Conservation (phyloP, 2,797 vertebrate genomes). For the Petrocephalus schoutedeni region DNA sequence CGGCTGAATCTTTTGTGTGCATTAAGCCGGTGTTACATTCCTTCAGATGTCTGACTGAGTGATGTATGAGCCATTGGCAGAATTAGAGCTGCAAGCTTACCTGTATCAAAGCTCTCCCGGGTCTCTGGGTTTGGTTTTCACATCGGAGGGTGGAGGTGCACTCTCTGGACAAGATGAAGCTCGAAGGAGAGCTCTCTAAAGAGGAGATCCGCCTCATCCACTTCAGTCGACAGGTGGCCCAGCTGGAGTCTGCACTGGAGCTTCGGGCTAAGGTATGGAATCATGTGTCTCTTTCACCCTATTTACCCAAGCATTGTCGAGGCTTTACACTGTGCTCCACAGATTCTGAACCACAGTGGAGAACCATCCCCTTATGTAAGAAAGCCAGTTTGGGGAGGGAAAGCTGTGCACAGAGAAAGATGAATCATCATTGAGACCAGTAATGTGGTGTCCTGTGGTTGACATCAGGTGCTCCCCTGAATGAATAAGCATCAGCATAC, state of each 20-base stretch:
- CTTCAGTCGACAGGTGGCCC: slow-evolving; percentile 51
- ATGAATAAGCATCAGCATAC: not conserved
- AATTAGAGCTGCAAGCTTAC: not conserved
- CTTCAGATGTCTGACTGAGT: not conserved
- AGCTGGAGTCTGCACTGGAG: slow-evolving; percentile 50
- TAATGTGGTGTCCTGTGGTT: not conserved
- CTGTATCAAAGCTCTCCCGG: not conserved
- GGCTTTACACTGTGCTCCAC: slow-evolving; percentile 45
- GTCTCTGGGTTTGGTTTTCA: slow-evolving; percentile 16
- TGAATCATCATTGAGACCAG: not conserved
- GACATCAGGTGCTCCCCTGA: not conserved
- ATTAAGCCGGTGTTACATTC: not conserved
- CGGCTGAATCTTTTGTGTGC: not conserved
- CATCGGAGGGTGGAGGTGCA: slow-evolving; percentile 55
- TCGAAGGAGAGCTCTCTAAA: slow-evolving; percentile 64
- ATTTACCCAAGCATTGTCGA: slow-evolving; percentile 38
- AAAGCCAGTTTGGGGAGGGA: not conserved
- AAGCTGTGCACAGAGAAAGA: not conserved
- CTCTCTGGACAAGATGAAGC: slow-evolving; percentile 59
- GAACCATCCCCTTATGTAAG: not conserved
- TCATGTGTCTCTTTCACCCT: not conserved
- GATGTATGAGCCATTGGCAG: slow-evolving; percentile 5
- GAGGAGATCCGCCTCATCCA: slow-evolving; percentile 63
- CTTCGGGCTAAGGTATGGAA: slow-evolving; percentile 41
- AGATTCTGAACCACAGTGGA: not conserved